Evolutionary conservation across 1,140 invertebrate genomes (phyloP).

Genomic region (Leptopilina clavipes): DNA sequence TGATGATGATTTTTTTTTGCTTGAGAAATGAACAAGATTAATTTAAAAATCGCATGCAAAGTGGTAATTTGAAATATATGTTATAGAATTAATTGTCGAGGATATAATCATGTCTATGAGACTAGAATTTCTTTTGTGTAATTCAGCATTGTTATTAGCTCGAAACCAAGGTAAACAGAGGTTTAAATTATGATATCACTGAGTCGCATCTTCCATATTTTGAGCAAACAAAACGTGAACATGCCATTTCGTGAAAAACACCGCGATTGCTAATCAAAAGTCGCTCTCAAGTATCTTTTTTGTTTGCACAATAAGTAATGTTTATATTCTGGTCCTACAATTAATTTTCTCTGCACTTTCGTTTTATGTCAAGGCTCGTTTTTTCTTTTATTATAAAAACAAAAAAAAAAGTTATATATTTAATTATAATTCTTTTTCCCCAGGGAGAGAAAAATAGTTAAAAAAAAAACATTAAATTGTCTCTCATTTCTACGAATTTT

Average conservation of each 20-base stretch:
- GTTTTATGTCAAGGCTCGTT: neutral
- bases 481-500: too few relatives aligned
- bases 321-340: neutral
- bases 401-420: too few relatives aligned
- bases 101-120: constrained; percentile 12
- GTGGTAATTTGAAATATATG: constrained; percentile 6
- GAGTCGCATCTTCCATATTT: constrained; percentile 1
- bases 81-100: constrained; percentile 11
- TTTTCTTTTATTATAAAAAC: too few relatives aligned
- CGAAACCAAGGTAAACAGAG: constrained; percentile 18
- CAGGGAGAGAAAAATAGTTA: too few relatives aligned
- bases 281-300: neutral
- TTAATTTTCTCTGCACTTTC: neutral
- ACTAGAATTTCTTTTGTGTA: constrained; percentile 12
- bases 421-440: too few relatives aligned
- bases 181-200: constrained; percentile 14
- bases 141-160: neutral
- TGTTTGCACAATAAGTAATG: neutral
- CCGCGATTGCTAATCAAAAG: constrained; percentile 15
- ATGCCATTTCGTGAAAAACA: constrained; percentile 3
- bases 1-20: too few relatives aligned
- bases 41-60: constrained; percentile 6
- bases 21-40: neutral
- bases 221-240: neutral
- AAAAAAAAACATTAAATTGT: too few relatives aligned